Evolutionary conservation across 1,140 invertebrate species (phyloP), one percentile per base, ranked within the genome.

Genomic region (Telenomus remus): DNA sequence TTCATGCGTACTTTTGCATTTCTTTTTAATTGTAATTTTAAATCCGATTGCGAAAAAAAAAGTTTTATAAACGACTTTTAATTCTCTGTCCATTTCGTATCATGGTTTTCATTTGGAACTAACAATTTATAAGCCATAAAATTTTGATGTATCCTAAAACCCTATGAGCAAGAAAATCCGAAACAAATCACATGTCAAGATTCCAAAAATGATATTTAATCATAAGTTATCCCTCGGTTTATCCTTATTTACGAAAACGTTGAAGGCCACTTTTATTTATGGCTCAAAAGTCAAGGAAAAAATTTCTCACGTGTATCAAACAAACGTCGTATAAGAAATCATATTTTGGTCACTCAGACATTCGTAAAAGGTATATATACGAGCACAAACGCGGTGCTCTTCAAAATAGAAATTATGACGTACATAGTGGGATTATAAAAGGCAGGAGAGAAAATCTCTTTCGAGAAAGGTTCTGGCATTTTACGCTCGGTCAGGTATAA

Each of bases 401-500:
- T 63, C 44, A 60, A 63, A 68, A 75, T 64, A 75, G 64, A 69
- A 69, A 69, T 75, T 75, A 66, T 75, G 63, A 19, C 39, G 54
- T 10, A 27, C 19, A 27, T 27, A 47, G 19, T 42, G 6, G 57
- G 57, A 64, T 68, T 75, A 75, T 75, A 44, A 39, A 68, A 64
- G 64, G 60, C 56, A 59, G 39, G 43, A 64, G 56, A 72, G 68
- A 68, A 72, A 72, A 76, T 76, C 60, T 66, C 74, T 60, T 46
- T 64, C 49, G 50, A 55, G 48, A 61, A 76, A 66, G 60, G 55
- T 65, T 53, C 50, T 59, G 60, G 48, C 68, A 70, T 76, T 71
- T 71, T 70, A 76, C 56, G 73, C 73, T 76, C 50, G 66, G 73
- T 66, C 66, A 76, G 73, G 61, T 76, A 76, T 70, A 61, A 57